Evolutionary conservation across 2,888 invertebrate genomes (phyloP).

Genomic region (Ophraella communa): DNA sequence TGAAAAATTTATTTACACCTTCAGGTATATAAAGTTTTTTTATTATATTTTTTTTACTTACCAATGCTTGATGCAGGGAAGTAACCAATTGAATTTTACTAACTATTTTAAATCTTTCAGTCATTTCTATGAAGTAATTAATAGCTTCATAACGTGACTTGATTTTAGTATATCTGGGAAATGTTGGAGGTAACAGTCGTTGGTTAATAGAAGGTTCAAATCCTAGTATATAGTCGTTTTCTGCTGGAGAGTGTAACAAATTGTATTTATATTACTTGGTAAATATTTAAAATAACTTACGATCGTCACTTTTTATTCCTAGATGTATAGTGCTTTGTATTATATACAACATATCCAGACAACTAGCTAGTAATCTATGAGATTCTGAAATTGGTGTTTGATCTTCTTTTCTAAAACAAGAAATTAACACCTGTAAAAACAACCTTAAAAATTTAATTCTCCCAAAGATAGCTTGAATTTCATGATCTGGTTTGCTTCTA

Average conservation of each 20-base stretch:
- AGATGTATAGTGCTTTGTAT: conserved; percentile 78
- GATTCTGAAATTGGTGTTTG: conserved; percentile 74
- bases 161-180: conserved; percentile 95
- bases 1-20: no score
- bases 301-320: conserved; percentile 66
- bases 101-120: conserved; percentile 80
- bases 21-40: no score
- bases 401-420: conserved; percentile 68
- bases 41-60: no score
- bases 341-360: conserved; percentile 81
- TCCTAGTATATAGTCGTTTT: conserved; percentile 83
- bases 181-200: conserved; percentile 94
- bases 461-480: conserved; percentile 73
- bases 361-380: conserved; percentile 79
- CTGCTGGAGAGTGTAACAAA: conserved; percentile 66
- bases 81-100: conserved; percentile 81
- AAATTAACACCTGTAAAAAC: conserved; percentile 80
- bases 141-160: conserved; percentile 81
- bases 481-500: conserved; percentile 61
- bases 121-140: conserved; percentile 80
- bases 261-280: neutral
- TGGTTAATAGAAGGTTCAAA: conserved; percentile 97
- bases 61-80: conserved; percentile 83
- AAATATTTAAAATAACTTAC: conserved; percentile 33
- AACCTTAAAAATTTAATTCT: conserved; percentile 87